These are phyloP conservation scores for Papilio gigon DNA, from an alignment of 2,888 invertebrate genomes.

Conservation along the genomic window DNA sequence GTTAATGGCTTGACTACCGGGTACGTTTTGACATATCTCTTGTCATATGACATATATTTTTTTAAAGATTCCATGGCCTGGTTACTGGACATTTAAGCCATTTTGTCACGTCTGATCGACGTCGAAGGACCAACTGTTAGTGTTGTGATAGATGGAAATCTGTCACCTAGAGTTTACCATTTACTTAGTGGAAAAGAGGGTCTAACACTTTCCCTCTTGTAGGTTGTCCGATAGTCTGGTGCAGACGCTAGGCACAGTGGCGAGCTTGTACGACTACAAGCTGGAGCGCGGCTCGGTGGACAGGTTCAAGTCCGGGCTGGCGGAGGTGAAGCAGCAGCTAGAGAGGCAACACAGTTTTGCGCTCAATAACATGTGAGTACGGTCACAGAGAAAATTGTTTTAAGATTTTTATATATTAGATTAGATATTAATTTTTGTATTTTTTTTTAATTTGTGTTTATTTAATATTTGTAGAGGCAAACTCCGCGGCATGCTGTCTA, in stretches of 20 bases:
- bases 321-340: slow-evolving; percentile 57
- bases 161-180: too few relatives aligned
- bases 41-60: too few relatives aligned
- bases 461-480: slow-evolving; percentile 58
- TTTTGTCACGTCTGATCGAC: too few relatives aligned
- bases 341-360: slow-evolving; percentile 62
- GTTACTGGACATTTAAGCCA: too few relatives aligned
- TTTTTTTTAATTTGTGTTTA: too few relatives aligned
- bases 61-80: too few relatives aligned
- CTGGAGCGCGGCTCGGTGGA: slow-evolving; percentile 56
- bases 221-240: slow-evolving; percentile 67
- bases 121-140: too few relatives aligned
- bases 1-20: slow-evolving; percentile 66
- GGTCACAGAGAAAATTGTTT: neutral
- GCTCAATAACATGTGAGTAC: slow-evolving; percentile 63
- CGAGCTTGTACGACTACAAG: slow-evolving; percentile 62
- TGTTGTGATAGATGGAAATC: too few relatives aligned
- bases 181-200: too few relatives aligned
- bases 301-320: slow-evolving; percentile 55
- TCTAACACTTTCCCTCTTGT: slow-evolving; percentile 29
- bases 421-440: too few relatives aligned
- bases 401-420: neutral
- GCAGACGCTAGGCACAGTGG: slow-evolving; percentile 58
- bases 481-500: slow-evolving; percentile 65
- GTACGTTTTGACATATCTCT: slow-evolving; percentile 50